Conservation (phyloP, 1,140 invertebrate species). For the Papilio aristodemus region DNA sequence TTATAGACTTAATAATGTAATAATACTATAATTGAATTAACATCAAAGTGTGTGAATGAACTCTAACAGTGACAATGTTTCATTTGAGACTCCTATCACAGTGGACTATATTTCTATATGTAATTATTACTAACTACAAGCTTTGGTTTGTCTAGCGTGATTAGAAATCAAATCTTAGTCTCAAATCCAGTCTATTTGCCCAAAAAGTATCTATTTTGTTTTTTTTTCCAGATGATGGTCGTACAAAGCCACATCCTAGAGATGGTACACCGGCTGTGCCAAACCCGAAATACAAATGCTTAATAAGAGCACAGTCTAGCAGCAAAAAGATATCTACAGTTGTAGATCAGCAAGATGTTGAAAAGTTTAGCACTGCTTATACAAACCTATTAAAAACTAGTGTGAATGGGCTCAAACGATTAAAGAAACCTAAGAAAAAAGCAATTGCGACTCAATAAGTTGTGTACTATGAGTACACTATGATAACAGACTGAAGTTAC, state of each 20-base stretch:
- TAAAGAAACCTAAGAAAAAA: constrained; percentile 89
- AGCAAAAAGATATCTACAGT: constrained; percentile 91
- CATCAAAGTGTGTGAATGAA: too few species aligned
- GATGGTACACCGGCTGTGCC: constrained; percentile 81
- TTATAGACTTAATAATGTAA: background rate
- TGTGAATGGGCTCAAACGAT: constrained; percentile 91
- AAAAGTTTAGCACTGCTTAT: constrained; percentile 92
- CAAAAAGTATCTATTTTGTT: too few species aligned
- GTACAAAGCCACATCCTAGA: constrained; percentile 85
- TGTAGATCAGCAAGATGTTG: constrained; percentile 90
- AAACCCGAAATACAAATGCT: constrained; percentile 88
- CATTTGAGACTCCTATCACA: too few species aligned
- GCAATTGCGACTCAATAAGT: constrained; percentile 68
- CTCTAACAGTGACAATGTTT: too few species aligned
- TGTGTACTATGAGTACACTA: constrained; percentile 44
- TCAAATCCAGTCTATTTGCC: too few species aligned
- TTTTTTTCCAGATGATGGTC: constrained; percentile 86
- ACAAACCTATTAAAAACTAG: constrained; percentile 91
- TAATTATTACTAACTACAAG: too few species aligned
- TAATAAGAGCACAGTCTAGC: constrained; percentile 86
- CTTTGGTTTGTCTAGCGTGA: too few species aligned
- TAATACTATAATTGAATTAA: too few species aligned
- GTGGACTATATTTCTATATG: too few species aligned
- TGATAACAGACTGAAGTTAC: constrained; percentile 58
- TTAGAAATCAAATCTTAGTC: too few species aligned